Conservation (phyloP, 64 coral and sea anemone species). For the Cladopsammia gracilis region DNA sequence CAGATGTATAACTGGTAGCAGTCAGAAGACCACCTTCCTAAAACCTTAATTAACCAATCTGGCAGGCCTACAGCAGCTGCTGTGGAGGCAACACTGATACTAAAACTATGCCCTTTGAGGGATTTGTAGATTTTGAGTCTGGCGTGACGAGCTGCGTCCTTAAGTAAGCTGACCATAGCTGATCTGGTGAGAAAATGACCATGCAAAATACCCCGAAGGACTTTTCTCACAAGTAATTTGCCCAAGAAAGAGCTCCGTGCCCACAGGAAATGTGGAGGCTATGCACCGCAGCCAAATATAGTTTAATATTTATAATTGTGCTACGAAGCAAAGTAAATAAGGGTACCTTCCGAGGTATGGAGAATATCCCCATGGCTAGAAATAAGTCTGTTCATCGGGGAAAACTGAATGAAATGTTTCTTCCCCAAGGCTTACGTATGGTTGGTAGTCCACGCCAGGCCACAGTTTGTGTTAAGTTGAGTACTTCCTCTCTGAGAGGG, state of each 20-base stretch:
- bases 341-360: neutral
- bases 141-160: too few relatives aligned
- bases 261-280: too few relatives aligned
- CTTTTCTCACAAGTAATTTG: neutral
- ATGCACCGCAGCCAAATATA: too few relatives aligned
- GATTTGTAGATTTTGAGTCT: too few relatives aligned
- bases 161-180: too few relatives aligned
- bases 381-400: neutral
- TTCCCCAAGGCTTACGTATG: constrained; percentile 6
- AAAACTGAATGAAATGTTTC: constrained; percentile 21
- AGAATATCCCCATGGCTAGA: neutral
- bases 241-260: too few relatives aligned
- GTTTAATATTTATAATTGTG: neutral
- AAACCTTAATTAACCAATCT: neutral
- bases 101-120: too few relatives aligned
- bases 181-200: too few relatives aligned
- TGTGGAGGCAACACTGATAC: neutral
- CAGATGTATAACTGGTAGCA: too few relatives aligned
- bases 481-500: neutral
- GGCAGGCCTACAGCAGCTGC: neutral
- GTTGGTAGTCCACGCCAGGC: neutral
- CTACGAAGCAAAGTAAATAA: neutral
- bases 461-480: neutral
- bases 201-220: neutral
- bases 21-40: neutral